Conservation (phyloP, 2,113 vertebrate species). For the Ceyx cyanopectus region DNA sequence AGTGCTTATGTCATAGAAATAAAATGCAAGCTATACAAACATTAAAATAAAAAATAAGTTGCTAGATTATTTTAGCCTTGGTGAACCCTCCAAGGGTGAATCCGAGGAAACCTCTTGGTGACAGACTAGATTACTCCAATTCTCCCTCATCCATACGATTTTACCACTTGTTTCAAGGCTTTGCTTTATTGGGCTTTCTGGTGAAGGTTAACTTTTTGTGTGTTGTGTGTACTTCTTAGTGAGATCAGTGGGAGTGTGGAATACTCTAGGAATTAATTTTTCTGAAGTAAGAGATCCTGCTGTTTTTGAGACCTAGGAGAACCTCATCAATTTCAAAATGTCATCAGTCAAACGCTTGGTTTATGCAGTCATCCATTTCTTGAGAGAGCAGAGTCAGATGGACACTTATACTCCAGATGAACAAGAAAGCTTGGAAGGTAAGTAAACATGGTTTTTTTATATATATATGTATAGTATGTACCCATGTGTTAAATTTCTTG, state of each 20-base stretch:
- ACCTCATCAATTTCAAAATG: slow-evolving; percentile 80
- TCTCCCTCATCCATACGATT: neutral
- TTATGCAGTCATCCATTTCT: slow-evolving; percentile 95
- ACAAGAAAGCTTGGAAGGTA: slow-evolving; percentile 98
- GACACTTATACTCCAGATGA: slow-evolving; percentile 92
- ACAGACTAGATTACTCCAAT: neutral
- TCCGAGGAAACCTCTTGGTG: neutral
- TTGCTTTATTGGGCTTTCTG: fast-evolving
- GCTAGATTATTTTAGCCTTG: neutral
- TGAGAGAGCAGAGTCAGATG: slow-evolving; percentile 93
- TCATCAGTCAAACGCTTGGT: slow-evolving; percentile 93
- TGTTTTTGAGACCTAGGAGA: slow-evolving; percentile 61
- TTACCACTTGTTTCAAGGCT: neutral
- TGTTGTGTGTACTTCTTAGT: neutral
- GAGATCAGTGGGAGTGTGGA: neutral
- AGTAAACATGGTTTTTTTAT: neutral
- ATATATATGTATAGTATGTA: fast-evolving
- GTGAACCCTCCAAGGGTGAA: neutral
- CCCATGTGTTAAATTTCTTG: neutral
- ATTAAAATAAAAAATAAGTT: neutral
- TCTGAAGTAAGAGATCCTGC: slow-evolving; percentile 3
- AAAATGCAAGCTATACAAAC: neutral
- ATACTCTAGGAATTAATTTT: neutral
- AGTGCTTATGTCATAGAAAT: neutral
- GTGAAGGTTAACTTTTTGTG: neutral